Conservation (phyloP, 2,797 vertebrate genomes). For the Apodemus agrarius region DNA sequence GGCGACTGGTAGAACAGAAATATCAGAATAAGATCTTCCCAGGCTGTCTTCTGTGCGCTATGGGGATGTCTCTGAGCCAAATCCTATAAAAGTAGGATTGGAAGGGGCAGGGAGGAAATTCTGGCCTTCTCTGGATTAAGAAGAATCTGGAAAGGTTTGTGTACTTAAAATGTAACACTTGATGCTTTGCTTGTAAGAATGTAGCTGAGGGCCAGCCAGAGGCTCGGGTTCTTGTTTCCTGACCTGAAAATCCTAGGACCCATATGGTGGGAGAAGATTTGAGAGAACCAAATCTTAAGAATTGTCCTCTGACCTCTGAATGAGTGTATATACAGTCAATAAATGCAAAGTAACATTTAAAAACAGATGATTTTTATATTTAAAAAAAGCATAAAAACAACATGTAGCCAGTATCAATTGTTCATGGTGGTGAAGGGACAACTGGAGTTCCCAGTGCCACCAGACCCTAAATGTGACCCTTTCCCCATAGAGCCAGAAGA, state of each 20-base stretch:
- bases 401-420: not conserved
- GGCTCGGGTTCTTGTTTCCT: not conserved
- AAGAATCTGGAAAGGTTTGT: not conserved
- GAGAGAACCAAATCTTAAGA: not conserved
- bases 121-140: not conserved
- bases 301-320: not conserved
- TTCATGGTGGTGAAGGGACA: not conserved
- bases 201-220: not conserved
- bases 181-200: not conserved
- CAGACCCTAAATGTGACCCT: not conserved
- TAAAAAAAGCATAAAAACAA: no score
- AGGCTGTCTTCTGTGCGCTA: not conserved
- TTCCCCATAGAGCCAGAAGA: not conserved
- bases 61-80: not conserved
- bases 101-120: not conserved
- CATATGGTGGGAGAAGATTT: not conserved
- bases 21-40: not conserved
- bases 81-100: not conserved
- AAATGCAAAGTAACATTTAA: not conserved
- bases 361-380: not conserved
- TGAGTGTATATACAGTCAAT: not conserved
- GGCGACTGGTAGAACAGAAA: not conserved
- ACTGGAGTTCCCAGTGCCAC: no score
- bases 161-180: not conserved
- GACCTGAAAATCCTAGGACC: not conserved